These are phyloP conservation scores for Tautogolabrus adspersus DNA, from an alignment of 2,113 vertebrate genomes.

Conservation along the genomic window DNA sequence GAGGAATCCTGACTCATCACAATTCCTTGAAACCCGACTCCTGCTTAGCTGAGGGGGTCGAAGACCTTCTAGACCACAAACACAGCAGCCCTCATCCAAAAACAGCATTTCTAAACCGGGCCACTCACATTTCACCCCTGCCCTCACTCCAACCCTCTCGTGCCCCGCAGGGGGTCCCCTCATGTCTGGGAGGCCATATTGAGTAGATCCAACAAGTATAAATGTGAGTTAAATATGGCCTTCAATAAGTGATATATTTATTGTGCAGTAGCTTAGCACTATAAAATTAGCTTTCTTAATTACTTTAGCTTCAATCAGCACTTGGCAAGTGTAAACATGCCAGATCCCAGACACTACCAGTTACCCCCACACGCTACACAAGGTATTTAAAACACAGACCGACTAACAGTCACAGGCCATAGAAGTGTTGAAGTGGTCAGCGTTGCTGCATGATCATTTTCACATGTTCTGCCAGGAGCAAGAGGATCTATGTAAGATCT, in stretches of 20 bases:
- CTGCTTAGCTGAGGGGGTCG: conserved; percentile 30
- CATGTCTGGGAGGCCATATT: conserved; percentile 32
- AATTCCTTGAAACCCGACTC: conserved; percentile 56
- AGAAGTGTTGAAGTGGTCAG: conserved; percentile 30
- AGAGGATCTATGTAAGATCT: conserved; percentile 32
- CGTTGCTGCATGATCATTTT: conserved; percentile 68
- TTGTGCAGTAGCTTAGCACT: conserved; percentile 6
- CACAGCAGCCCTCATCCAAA: conserved; percentile 49
- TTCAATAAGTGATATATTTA: conserved; percentile 33
- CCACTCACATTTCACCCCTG: conserved; percentile 52
- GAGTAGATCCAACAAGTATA: conserved; percentile 6
- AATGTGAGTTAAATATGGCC: conserved; percentile 20
- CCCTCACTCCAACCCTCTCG: conserved; percentile 34
- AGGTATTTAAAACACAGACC: conserved; percentile 46
- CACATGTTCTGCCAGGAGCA: conserved; percentile 62
- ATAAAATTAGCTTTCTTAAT: conserved; percentile 23
- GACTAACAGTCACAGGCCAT: conserved; percentile 49
- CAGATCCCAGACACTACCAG: conserved; percentile 19
- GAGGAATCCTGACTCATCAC: conserved; percentile 60
- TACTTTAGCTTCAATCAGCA: conserved; percentile 24
- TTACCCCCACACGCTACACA: conserved; percentile 2
- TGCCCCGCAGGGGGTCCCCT: conserved; percentile 31
- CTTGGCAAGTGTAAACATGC: conserved; percentile 23
- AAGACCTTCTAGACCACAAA: conserved; percentile 53
- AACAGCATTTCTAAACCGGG: conserved; percentile 65